Conservation (phyloP, 2,888 invertebrate genomes). For the Drosophila birchii region DNA sequence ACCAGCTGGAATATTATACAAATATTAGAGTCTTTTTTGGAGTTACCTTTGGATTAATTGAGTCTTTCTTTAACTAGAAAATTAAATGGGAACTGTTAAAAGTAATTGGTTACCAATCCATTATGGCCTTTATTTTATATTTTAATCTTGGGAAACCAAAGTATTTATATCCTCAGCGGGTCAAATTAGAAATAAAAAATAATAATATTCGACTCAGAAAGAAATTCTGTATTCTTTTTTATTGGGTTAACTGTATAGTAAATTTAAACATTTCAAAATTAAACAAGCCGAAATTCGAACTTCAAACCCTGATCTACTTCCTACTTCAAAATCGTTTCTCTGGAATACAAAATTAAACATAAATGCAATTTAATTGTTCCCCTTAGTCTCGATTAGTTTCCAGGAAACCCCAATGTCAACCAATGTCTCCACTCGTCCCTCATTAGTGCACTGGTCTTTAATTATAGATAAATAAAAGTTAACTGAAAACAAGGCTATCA, state of each 20-base stretch:
- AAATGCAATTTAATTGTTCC: conserved; percentile 7
- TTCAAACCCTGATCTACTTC: neutral
- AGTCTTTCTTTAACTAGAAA: too few relatives aligned
- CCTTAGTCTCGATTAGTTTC: neutral
- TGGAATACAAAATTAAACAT: neutral
- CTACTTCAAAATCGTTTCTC: neutral
- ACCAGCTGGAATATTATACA: neutral
- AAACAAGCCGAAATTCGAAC: too few relatives aligned
- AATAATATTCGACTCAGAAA: too few relatives aligned
- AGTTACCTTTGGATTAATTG: neutral
- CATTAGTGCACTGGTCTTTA: neutral
- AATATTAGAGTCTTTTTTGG: neutral
- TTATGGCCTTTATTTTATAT: too few relatives aligned
- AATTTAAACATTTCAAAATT: too few relatives aligned
- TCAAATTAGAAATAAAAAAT: too few relatives aligned
- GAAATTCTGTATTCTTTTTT: too few relatives aligned
- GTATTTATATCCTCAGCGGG: too few relatives aligned
- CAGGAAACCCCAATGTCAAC: neutral
- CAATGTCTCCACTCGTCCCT: neutral
- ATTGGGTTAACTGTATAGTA: too few relatives aligned
- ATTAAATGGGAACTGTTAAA: too few relatives aligned
- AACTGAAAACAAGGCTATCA: conserved; percentile 48
- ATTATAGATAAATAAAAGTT: conserved; percentile 30
- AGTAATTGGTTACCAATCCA: too few relatives aligned
- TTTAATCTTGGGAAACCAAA: too few relatives aligned